Base-by-base conservation (phyloP, 2,113 vertebrate species). In the Scolopax mira region DNA sequence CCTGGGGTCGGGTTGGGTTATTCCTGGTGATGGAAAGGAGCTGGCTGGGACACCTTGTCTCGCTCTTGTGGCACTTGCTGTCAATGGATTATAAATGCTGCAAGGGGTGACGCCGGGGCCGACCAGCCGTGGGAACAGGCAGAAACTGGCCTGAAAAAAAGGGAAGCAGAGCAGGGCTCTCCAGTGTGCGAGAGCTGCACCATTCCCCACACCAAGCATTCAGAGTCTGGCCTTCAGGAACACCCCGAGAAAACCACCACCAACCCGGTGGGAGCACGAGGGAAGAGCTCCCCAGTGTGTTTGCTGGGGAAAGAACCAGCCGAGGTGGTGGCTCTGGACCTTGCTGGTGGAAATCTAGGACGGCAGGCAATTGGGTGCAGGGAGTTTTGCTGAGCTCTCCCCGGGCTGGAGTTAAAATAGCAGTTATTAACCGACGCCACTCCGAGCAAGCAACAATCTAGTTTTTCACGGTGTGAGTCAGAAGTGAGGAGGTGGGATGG, bases 161-260 rank as follows among this genome's bases (percentile, higher is more conserved):
- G 37, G 13, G 23, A 19, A 33, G 51, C 21, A 22, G 54, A 80
- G 62, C 15, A 37, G 71, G n/a, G 79, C 66, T 58, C 31, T 42
- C 48, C 27, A 15, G 31, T 8, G 9, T 4, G 14, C 1, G 4
- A 37, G 65, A 25, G 25, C 90, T 55, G 54, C 79, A 33, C 6
- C 3, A 0, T 4, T 57, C 48, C 54, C 57, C 30, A 4, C n/a
- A 6, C 7, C 13, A 0, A 0, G 48, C 1, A 54, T 5, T 52
- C 46, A 5, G 79, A 18, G 54, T 30, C 2, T 13, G 71, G 78
- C 87, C 66, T 71, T 30, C 33, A 62, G 85, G 46, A 75, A 10
- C 42, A 12, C 35, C 0, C 24, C 0, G 52, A 49, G 71, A 71
- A n/a, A 83, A 94, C 5, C 65, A 64, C 18, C 77, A 31, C 0